These are phyloP conservation scores for Liolophura sinensis DNA, from an alignment of 1,140 invertebrate species.

Conservation along the genomic window DNA sequence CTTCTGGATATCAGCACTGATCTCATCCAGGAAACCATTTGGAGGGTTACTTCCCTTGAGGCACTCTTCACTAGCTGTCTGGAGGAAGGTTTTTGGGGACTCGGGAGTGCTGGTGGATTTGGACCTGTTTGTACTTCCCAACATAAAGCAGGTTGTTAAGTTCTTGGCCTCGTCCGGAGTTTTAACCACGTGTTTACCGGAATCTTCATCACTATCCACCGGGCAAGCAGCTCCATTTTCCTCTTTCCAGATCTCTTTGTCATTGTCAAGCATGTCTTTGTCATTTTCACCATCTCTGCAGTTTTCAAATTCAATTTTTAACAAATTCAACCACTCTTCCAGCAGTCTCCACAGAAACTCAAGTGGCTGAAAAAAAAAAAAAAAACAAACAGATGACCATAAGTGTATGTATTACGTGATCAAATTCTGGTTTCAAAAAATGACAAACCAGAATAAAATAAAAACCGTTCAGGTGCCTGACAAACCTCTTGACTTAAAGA, in stretches of 20 bases:
- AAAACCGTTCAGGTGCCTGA: too few species aligned
- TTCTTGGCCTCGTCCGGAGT: too few species aligned
- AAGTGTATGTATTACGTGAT: not conserved
- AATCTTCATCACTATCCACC: not conserved
- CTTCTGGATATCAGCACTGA: too few species aligned
- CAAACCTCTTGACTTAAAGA: too few species aligned
- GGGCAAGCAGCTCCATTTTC: not conserved
- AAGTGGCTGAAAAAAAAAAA: constrained; percentile 28
- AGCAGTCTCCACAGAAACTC: constrained; percentile 43
- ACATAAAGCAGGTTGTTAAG: too few species aligned
- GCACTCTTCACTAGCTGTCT: too few species aligned
- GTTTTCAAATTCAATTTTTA: constrained; percentile 30
- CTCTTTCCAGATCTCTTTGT: not conserved
- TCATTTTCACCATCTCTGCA: not conserved
- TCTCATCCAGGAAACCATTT: too few species aligned
- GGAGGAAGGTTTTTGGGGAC: too few species aligned
- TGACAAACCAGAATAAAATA: not conserved
- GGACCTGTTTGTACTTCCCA: too few species aligned
- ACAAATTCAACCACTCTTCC: constrained; percentile 43
- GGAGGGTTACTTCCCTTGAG: too few species aligned
- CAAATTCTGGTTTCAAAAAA: not conserved
- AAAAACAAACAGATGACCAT: not conserved
- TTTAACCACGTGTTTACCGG: not conserved
- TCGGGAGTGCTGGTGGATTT: too few species aligned
- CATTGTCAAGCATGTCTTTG: not conserved